phyloP scores from a whole-genome alignment of 2,888 invertebrate genomes.

The Parasteatoda lunata region DNA sequence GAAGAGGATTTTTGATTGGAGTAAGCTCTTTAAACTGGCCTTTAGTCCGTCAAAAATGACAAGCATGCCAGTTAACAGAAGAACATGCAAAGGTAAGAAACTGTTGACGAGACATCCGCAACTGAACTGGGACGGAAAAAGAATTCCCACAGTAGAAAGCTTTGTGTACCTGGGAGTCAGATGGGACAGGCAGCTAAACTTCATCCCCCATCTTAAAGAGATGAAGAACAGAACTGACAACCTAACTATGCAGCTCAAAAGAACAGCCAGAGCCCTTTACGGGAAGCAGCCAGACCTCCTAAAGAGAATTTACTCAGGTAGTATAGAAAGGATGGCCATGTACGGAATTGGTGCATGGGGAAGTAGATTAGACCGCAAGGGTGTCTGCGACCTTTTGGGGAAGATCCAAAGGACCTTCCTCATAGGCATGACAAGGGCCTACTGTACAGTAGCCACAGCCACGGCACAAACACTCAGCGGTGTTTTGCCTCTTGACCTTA shows the following conservation, averaged over 20 bases:
- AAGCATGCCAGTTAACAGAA: no score
- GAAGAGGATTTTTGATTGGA: no score
- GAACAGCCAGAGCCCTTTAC: background rate
- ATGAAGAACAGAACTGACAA: no score
- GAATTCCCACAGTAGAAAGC: background rate
- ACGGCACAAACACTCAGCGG: background rate
- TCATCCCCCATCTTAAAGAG: no score
- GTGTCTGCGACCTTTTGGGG: background rate
- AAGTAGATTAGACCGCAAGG: background rate
- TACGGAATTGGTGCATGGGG: background rate
- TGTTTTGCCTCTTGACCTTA: background rate
- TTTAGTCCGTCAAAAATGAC: no score
- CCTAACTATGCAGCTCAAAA: background rate
- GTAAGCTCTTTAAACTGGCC: no score
- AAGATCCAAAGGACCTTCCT: background rate
- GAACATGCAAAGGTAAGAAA: no score
- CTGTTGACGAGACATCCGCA: background rate
- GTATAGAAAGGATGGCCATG: background rate
- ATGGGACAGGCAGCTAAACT: background rate
- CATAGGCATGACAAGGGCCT: background rate
- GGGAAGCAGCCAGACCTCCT: background rate
- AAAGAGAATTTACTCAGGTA: background rate
- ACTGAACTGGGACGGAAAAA: background rate
- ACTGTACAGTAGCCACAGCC: background rate
- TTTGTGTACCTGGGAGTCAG: background rate